phyloP scores from a whole-genome alignment of 1,140 invertebrate species.

The Anthonomus grandis region DNA sequence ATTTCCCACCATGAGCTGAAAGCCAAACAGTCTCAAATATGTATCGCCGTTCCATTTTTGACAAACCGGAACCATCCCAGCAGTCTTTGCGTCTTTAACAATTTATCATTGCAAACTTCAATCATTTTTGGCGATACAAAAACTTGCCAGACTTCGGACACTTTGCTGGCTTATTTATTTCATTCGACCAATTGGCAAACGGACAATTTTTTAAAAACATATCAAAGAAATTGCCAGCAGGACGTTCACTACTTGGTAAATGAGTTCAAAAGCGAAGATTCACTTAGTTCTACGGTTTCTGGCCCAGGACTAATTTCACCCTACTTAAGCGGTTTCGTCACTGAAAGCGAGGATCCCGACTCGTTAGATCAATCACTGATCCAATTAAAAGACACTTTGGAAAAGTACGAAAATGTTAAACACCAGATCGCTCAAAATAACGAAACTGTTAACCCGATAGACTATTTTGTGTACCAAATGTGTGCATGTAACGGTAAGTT shows the following conservation, averaged over 20 bases:
- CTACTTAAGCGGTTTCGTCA: background rate
- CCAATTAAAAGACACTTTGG: conserved; percentile 19
- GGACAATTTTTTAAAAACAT: background rate
- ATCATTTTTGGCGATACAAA: conserved; percentile 5
- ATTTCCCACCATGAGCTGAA: conserved; percentile 4
- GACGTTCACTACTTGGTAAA: conserved; percentile 12
- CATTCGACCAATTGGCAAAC: background rate
- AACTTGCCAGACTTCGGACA: conserved; percentile 14
- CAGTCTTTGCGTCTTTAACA: background rate
- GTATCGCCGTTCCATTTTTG: background rate
- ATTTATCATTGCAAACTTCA: conserved; percentile 15
- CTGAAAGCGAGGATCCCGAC: background rate
- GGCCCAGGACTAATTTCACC: background rate
- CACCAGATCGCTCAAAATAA: background rate
- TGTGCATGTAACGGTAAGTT: conserved; percentile 16
- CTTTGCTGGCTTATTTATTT: background rate
- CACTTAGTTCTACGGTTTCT: conserved; percentile 1
- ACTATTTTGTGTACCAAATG: conserved; percentile 24
- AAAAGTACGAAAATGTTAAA: conserved; percentile 14
- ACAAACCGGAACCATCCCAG: background rate
- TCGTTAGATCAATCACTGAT: conserved; percentile 7
- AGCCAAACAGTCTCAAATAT: conserved; percentile 16
- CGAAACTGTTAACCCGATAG: conserved; percentile 10
- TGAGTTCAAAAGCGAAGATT: conserved; percentile 1
- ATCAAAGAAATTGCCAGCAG: conserved; percentile 7